These are phyloP conservation scores for Xiphophorus birchmanni DNA, from an alignment of 2,797 vertebrate genomes.

Conservation along the genomic window DNA sequence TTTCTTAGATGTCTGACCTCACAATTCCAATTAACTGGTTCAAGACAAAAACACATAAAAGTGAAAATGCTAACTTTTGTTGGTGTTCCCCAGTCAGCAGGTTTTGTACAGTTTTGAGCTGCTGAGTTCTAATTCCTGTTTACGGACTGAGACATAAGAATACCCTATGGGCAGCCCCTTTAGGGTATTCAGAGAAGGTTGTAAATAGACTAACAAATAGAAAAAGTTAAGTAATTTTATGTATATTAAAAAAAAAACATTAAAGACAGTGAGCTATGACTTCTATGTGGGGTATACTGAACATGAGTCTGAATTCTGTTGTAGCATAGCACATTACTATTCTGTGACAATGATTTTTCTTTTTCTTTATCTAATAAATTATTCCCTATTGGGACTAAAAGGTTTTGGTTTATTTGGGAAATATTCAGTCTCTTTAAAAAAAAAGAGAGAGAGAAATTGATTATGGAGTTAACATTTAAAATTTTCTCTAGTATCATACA, in stretches of 20 bases:
- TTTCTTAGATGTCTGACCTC: neutral
- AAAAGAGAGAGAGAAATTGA: neutral
- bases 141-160: neutral
- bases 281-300: neutral
- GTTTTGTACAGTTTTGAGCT: neutral
- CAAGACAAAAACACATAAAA: neutral
- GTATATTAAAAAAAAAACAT: neutral
- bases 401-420: neutral
- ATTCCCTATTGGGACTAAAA: neutral
- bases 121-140: neutral
- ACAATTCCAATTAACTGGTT: neutral
- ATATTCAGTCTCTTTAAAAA: neutral
- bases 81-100: neutral
- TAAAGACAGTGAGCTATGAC: neutral
- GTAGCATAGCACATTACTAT: neutral
- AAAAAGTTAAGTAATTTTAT: neutral
- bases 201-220: neutral
- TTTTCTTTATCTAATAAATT: neutral
- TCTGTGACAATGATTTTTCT: neutral
- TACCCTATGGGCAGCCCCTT: neutral
- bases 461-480: neutral
- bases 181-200: neutral
- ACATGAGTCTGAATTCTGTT: neutral
- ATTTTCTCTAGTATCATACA: neutral
- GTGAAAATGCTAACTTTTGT: neutral